A percentile compares a stretch with the other conserved stretches of the same genome.
phyloP scores from a whole-genome alignment of 2,888 invertebrate species.

The Thecophora atra region DNA sequence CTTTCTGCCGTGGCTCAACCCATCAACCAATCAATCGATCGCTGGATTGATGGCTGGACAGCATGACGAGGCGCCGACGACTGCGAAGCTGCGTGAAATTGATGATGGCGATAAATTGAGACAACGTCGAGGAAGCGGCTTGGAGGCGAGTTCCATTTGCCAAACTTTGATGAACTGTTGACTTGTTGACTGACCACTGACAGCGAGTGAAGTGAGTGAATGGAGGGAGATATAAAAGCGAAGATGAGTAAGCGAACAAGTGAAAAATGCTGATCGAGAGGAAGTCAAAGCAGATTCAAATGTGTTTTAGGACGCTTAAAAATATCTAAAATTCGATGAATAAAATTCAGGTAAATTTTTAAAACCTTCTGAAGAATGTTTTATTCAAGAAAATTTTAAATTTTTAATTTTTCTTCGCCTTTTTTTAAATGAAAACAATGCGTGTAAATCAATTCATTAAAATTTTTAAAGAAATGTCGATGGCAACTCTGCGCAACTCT shows the following conservation, averaged over 20 bases:
- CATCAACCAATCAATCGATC: neutral
- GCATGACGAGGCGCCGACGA: neutral
- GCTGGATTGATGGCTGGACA: constrained; percentile 2
- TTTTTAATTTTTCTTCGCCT: too few relatives aligned
- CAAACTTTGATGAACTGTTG: constrained; percentile 36
- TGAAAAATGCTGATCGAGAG: neutral
- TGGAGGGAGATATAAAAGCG: neutral
- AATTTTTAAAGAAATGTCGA: too few relatives aligned
- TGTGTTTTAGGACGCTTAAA: neutral
- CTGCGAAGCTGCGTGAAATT: constrained; percentile 4
- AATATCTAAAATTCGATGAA: too few relatives aligned
- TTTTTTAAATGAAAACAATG: too few relatives aligned
- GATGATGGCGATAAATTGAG: constrained; percentile 32
- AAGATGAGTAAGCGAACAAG: neutral
- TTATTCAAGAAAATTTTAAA: too few relatives aligned
- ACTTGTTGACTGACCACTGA: constrained; percentile 11
- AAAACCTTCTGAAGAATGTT: too few relatives aligned
- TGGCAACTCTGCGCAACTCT: neutral
- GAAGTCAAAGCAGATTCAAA: neutral
- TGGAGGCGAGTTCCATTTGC: constrained; percentile 23
- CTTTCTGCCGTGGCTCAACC: neutral
- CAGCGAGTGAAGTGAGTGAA: neutral
- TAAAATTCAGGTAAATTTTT: too few relatives aligned
- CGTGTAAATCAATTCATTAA: too few relatives aligned
- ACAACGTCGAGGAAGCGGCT: constrained; percentile 6